phyloP scores from a whole-genome alignment of 2,113 vertebrate genomes.

The Neodontobutis hainanensis region DNA sequence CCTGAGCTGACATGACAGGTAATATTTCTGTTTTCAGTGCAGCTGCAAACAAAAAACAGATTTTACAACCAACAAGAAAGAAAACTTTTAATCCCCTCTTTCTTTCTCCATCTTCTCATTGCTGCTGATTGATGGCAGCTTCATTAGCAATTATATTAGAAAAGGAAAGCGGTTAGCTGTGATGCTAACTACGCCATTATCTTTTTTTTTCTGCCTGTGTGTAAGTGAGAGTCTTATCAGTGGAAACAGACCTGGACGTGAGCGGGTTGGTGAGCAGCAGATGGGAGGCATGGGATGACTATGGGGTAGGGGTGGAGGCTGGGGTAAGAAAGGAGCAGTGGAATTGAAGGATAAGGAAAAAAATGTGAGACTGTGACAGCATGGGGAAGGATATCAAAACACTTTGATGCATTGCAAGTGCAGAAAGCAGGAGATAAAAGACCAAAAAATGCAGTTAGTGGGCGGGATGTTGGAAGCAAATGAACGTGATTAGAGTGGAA shows the following conservation, averaged over 20 bases:
- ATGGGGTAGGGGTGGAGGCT: not conserved
- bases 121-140: conserved; percentile 56
- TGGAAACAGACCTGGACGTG: conserved; percentile 75
- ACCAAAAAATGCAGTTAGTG: conserved; percentile 16
- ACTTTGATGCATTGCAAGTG: conserved; percentile 36
- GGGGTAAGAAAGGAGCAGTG: conserved; percentile 30
- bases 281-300: not conserved
- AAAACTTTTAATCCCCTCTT: conserved; percentile 3
- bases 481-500: conserved; percentile 34
- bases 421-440: conserved; percentile 38
- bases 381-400: conserved; percentile 45
- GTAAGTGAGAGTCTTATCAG: conserved; percentile 68
- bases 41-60: conserved; percentile 42
- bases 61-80: conserved; percentile 1
- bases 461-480: conserved; percentile 26
- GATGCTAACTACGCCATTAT: conserved; percentile 58
- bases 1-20: conserved; percentile 39
- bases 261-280: conserved; percentile 63
- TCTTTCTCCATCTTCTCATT: conserved; percentile 8
- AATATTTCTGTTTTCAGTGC: conserved; percentile 57
- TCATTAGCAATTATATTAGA: conserved; percentile 62
- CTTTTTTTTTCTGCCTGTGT: conserved; percentile 18
- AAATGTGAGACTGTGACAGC: conserved; percentile 40
- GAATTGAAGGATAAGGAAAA: conserved; percentile 59
- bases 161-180: conserved; percentile 49